Evolutionary conservation across 1,140 invertebrate genomes (phyloP), one percentile per base, ranked within the genome.

Genomic region (Cydia splendana): DNA sequence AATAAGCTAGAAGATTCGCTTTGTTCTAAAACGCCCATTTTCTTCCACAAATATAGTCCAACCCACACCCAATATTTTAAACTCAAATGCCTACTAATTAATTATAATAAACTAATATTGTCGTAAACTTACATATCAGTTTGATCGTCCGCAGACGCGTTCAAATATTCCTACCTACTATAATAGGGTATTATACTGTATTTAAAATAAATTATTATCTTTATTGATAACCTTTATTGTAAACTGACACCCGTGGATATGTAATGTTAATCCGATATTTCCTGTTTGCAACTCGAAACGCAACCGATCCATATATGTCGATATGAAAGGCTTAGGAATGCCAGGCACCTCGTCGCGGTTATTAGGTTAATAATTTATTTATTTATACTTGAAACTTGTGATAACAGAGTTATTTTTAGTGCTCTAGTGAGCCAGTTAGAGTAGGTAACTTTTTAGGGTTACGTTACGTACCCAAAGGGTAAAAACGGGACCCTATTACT

Each of bases 181-280:
- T n/a, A n/a, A n/a, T n/a, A n/a, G n/a, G n/a, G n/a, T n/a, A n/a
- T n/a, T n/a, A n/a, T n/a, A n/a, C n/a, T n/a, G n/a, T n/a, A n/a
- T n/a, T n/a, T n/a, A n/a, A n/a, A n/a, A n/a, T n/a, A n/a, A n/a
- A n/a, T n/a, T n/a, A n/a, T n/a, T n/a, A n/a, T n/a, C n/a, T n/a
- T n/a, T n/a, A n/a, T n/a, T n/a, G n/a, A n/a, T n/a, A n/a, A n/a
- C n/a, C n/a, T n/a, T n/a, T n/a, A n/a, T n/a, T n/a, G n/a, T n/a
- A n/a, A 71, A 71, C 67, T 7, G 67, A 71, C 38, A 71, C 67
- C 34, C 57, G 30, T 71, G 34, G n/a, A 71, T 69, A 38, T 83
- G 76, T 84, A 76, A 42, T 76, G 74, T 48, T 78, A 73, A 78
- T 76, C 34, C 42, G 75, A 78, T 76, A 78, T 76, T 78, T 78